Base-by-base conservation (phyloP, 2,888 invertebrate genomes). In the Geotrupes spiniger region DNA sequence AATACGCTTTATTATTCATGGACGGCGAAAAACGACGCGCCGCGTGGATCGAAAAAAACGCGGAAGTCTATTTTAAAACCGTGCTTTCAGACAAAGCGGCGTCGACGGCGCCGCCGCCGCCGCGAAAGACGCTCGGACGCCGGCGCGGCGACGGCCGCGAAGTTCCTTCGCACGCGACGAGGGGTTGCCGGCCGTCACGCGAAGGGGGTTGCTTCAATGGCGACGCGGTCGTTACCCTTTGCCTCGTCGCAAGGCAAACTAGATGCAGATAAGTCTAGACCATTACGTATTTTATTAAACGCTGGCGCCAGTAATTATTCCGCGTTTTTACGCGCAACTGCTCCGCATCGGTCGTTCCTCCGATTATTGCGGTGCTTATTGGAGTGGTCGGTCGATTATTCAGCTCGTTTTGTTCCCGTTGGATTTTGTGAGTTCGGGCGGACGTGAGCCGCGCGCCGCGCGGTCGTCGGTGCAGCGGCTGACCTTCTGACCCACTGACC, bases 121-220 rank as follows among this genome's bases (percentile, higher is more conserved):
- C n/a, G n/a, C n/a, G n/a, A n/a, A n/a, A n/a, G n/a, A n/a, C n/a
- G n/a, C n/a, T n/a, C n/a, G n/a, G n/a, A n/a, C n/a, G n/a, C n/a
- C n/a, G n/a, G n/a, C n/a, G n/a, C n/a, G n/a, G n/a, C n/a, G n/a
- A n/a, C n/a, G n/a, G n/a, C n/a, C n/a, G n/a, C n/a, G n/a, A n/a
- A n/a, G n/a, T n/a, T n/a, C n/a, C n/a, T n/a, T n/a, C n/a, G n/a
- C n/a, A 33, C 36, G 42, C 37, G 36, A 45, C 42, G 42, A 46
- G 37, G 45, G 14, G 21, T 44, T 42, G 43, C 46, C 49, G 46
- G 43, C 46, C 49, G 52, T 52, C 52, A 52, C 52, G 52, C 52
- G 38, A 52, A 21, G 4, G 21, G 52, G 52, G 52, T 49, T 29
- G 45, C 33, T 43, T 15, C 37, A 33, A 33, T 10, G 14, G 11